phyloP scores from a whole-genome alignment of 1,140 invertebrate genomes.

The Acromyrmex echinatior region DNA sequence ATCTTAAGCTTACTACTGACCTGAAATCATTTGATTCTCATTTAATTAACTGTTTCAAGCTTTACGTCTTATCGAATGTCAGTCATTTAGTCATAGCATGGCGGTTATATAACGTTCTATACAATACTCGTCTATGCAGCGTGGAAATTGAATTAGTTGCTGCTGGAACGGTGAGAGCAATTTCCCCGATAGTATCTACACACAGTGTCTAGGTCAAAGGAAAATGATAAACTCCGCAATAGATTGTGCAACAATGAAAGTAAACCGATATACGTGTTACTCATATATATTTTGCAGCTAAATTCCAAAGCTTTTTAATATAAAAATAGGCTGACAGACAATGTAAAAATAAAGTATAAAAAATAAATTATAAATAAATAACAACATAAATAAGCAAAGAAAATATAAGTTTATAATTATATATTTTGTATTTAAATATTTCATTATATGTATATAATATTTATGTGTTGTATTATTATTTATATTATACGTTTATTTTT shows the following conservation, averaged over 20 bases:
- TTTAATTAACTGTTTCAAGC: constrained; percentile 20
- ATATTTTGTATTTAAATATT: background rate
- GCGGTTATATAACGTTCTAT: constrained; percentile 1
- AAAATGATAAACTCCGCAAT: constrained; percentile 57
- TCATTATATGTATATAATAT: background rate
- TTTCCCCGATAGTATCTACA: constrained; percentile 70
- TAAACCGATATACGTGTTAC: background rate
- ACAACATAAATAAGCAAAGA: background rate
- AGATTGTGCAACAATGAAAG: constrained; percentile 41
- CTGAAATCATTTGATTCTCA: background rate
- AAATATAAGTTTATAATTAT: background rate
- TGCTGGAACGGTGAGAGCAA: constrained; percentile 67
- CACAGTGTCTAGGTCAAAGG: constrained; percentile 43
- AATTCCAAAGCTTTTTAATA: background rate
- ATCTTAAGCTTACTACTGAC: background rate
- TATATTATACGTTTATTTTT: background rate
- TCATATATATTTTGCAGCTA: background rate
- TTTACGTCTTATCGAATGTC: constrained; percentile 48
- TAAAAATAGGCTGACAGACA: background rate
- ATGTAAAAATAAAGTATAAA: background rate
- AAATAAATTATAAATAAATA: background rate
- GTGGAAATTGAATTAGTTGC: constrained; percentile 71
- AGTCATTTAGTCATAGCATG: constrained; percentile 38
- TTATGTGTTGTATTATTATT: background rate
- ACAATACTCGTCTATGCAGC: constrained; percentile 29